Percentiles rank a stretch among this genome's conserved stretches.
These are phyloP conservation scores for Pristionchus maxplancki DNA, from an alignment of 2,888 invertebrate species.

Conservation along the genomic window DNA sequence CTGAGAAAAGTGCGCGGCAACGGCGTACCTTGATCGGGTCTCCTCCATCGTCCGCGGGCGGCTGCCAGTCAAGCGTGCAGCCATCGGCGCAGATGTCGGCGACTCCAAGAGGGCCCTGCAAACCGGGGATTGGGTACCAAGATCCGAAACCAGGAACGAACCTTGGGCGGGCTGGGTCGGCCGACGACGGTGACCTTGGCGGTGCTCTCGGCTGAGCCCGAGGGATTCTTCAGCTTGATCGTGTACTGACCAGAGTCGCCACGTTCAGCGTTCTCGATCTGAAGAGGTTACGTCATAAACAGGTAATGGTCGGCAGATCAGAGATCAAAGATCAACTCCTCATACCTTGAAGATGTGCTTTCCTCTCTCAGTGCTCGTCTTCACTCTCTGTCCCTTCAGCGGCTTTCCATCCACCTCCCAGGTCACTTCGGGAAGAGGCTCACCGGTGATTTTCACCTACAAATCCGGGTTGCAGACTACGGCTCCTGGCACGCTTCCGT, in stretches of 20 bases:
- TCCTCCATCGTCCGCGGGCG: conserved; percentile 92
- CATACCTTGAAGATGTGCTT: conserved; percentile 79
- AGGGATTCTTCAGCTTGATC: conserved; percentile 90
- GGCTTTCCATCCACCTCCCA: conserved; percentile 85
- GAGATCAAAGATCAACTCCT: background rate
- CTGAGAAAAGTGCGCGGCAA: background rate
- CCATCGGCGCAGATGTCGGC: conserved; percentile 96
- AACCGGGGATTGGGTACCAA: background rate
- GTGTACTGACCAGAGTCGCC: conserved; percentile 93
- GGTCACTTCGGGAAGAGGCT: conserved; percentile 93
- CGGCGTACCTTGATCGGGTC: conserved; percentile 81
- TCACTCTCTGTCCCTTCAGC: conserved; percentile 78
- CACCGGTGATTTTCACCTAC: conserved; percentile 89
- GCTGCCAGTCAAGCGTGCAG: conserved; percentile 95
- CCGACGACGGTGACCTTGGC: conserved; percentile 91
- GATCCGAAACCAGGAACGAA: conserved; percentile 7
- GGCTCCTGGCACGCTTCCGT: background rate
- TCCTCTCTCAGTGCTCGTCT: conserved; percentile 76
- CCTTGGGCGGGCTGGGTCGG: conserved; percentile 89
- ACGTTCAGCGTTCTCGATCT: conserved; percentile 93
- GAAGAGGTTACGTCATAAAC: conserved; percentile 21
- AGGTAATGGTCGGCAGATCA: background rate
- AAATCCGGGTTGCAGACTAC: background rate
- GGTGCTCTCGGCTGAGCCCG: conserved; percentile 92
- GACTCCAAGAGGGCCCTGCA: conserved; percentile 87